These are phyloP conservation scores for Eolophus roseicapilla DNA, from an alignment of 2,113 vertebrate genomes.

Conservation along the genomic window DNA sequence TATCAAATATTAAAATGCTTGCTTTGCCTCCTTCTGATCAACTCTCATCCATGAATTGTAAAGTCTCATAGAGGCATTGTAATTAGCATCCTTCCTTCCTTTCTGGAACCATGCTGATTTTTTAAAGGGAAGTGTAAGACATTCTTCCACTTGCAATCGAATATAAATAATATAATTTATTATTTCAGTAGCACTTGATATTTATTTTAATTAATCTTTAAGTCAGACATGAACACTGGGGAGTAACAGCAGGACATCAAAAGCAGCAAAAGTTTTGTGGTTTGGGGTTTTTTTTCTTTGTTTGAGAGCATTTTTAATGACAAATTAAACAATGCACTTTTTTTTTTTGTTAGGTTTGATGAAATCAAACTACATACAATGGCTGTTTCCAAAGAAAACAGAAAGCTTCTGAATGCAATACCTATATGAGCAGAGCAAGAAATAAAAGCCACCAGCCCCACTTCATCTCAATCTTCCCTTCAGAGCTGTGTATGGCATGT, in stretches of 20 bases:
- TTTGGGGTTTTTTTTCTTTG: background rate
- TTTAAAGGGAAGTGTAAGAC: slow-evolving; percentile 56
- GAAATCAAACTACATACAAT: background rate
- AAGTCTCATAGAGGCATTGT: slow-evolving; percentile 18
- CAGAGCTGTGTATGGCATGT: background rate
- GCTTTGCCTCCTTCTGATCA: slow-evolving; percentile 51
- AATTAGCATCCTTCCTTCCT: slow-evolving; percentile 69
- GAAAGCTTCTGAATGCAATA: background rate
- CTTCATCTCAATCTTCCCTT: background rate
- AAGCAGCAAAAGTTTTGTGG: background rate
- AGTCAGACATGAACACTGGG: slow-evolving; percentile 59
- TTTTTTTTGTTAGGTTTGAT: background rate
- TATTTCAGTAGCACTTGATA: slow-evolving; percentile 72
- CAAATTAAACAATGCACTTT: background rate
- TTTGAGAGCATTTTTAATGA: background rate
- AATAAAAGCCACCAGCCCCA: background rate
- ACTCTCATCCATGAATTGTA: slow-evolving; percentile 27
- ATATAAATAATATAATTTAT: slow-evolving; percentile 69
- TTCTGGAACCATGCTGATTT: slow-evolving; percentile 66
- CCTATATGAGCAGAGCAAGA: background rate
- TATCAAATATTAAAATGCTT: slow-evolving; percentile 54
- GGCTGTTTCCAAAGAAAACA: background rate
- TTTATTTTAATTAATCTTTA: slow-evolving; percentile 74
- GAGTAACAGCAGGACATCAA: slow-evolving; percentile 69
- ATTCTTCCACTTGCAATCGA: slow-evolving; percentile 63